These are phyloP conservation scores for Asteroscopus sphinx DNA, from an alignment of 2,888 invertebrate species.

Conservation along the genomic window DNA sequence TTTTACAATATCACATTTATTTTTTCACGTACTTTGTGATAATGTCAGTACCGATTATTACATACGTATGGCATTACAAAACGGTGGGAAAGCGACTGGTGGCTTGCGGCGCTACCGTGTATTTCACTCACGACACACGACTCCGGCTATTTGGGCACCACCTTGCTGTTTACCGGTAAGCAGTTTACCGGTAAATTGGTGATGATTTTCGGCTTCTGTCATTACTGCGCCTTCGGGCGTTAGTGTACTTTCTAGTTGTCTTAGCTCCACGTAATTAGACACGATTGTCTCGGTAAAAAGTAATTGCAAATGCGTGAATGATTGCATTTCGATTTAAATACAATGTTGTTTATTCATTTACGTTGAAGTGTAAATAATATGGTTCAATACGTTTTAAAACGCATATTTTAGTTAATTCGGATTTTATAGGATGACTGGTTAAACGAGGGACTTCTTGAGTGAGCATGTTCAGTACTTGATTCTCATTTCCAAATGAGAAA, in stretches of 20 bases:
- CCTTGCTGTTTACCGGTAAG: constrained; percentile 78
- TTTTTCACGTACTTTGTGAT: constrained; percentile 28
- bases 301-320: constrained; percentile 46
- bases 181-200: constrained; percentile 80
- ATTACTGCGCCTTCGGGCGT: constrained; percentile 73
- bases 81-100: constrained; percentile 83
- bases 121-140: constrained; percentile 84
- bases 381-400: neutral
- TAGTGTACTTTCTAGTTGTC: constrained; percentile 74
- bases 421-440: too few relatives aligned
- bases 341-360: constrained; percentile 26
- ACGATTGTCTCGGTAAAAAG: constrained; percentile 23
- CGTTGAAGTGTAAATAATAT: constrained; percentile 2
- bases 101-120: constrained; percentile 86
- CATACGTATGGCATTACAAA: constrained; percentile 51
- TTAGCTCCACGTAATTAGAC: constrained; percentile 65
- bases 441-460: too few relatives aligned
- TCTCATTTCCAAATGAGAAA: too few relatives aligned
- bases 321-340: constrained; percentile 13
- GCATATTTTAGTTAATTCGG: constrained; percentile 13
- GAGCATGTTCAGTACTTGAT: too few relatives aligned
- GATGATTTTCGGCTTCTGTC: constrained; percentile 87
- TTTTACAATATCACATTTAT: constrained; percentile 1
- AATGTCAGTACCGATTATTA: constrained; percentile 45
- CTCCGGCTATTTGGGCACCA: constrained; percentile 81